These are phyloP conservation scores for Solen grandis DNA, from an alignment of 1,140 invertebrate genomes.

Conservation along the genomic window DNA sequence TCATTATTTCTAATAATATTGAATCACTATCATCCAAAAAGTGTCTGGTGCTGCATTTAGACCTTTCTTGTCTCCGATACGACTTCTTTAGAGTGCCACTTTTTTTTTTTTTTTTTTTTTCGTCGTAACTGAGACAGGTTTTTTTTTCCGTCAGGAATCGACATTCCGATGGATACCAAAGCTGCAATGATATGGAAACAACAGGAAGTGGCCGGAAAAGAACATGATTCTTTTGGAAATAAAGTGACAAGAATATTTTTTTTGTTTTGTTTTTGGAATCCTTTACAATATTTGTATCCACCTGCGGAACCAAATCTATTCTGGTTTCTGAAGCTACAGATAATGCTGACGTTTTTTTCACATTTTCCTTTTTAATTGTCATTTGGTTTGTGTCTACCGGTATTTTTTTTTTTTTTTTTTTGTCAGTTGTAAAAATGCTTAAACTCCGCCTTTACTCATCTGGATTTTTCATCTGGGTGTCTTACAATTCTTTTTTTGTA, in stretches of 20 bases:
- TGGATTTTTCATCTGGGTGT: neutral
- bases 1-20: too few species aligned
- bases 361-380: neutral
- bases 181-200: conserved; percentile 14
- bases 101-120: too few species aligned
- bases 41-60: too few species aligned
- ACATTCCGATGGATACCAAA: neutral
- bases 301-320: conserved; percentile 1
- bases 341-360: neutral
- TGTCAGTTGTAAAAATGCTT: neutral
- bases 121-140: too few species aligned
- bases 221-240: neutral
- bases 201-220: neutral
- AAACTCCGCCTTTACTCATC: neutral
- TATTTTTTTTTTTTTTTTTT: neutral
- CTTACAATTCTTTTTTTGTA: conserved; percentile 15
- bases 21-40: too few species aligned
- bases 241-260: neutral
- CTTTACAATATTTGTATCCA: neutral
- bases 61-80: too few species aligned
- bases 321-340: too few species aligned
- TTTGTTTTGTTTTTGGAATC: neutral
- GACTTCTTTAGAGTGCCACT: too few species aligned
- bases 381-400: neutral
- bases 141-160: conserved; percentile 4